A percentile compares a stretch with the other conserved stretches of the same genome.
phyloP scores from a whole-genome alignment of 2,113 vertebrate genomes.

The Stegastes partitus region DNA sequence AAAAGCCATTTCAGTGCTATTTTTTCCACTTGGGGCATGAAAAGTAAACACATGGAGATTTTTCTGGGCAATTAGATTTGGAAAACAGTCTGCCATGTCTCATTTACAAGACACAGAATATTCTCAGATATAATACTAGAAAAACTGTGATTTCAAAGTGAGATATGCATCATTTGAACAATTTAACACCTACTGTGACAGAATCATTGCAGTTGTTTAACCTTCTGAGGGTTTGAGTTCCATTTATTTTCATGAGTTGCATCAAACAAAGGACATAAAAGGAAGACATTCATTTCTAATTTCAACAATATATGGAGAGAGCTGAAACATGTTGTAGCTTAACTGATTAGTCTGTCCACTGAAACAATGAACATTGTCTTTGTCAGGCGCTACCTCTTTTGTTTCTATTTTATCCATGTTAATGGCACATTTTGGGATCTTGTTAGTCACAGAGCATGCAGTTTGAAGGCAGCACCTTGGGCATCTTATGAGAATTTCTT shows the following conservation, averaged over 20 bases:
- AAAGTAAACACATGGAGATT: constrained; percentile 49
- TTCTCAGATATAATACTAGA: neutral
- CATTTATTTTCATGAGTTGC: neutral
- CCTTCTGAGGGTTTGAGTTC: neutral
- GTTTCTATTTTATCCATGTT: no score
- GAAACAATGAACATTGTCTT: no score
- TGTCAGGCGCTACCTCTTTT: no score
- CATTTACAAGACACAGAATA: constrained; percentile 37
- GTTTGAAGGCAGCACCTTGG: no score
- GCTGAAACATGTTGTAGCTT: no score
- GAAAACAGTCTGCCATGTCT: constrained; percentile 50
- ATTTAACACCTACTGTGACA: neutral
- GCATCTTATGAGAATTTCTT: no score
- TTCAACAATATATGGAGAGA: no score
- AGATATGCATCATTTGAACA: constrained; percentile 8
- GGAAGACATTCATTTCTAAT: no score
- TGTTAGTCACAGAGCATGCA: no score
- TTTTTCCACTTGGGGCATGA: constrained; percentile 40
- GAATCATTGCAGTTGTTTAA: neutral
- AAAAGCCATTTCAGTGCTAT: constrained; percentile 29
- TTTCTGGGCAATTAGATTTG: constrained; percentile 47
- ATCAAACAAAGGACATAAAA: neutral
- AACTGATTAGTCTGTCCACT: no score
- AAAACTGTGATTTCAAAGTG: constrained; percentile 1
- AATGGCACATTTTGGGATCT: no score